phyloP scores from a whole-genome alignment of 2,113 vertebrate species.

The Axis porcinus region DNA sequence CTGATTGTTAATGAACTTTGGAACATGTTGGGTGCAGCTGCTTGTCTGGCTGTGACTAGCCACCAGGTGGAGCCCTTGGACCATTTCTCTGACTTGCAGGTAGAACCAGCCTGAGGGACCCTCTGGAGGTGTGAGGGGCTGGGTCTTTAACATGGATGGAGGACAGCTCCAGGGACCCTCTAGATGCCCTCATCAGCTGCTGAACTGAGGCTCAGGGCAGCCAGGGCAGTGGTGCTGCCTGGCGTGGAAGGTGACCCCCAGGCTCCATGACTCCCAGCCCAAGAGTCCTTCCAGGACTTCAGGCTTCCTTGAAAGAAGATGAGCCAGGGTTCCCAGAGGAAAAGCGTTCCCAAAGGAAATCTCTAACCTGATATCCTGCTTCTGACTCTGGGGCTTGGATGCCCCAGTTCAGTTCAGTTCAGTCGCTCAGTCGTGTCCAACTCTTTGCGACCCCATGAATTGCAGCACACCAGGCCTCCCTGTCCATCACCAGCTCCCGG shows the following conservation, averaged over 20 bases:
- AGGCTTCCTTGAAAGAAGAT: background rate
- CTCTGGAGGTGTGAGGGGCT: background rate
- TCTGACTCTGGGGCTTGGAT: background rate
- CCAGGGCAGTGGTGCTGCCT: background rate
- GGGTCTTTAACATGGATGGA: background rate
- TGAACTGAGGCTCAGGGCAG: background rate
- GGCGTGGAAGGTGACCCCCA: background rate
- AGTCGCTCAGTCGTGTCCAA: too few species aligned
- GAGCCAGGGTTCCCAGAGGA: background rate
- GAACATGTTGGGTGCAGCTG: fast-evolving
- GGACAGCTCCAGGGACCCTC: too few species aligned
- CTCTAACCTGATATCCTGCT: background rate
- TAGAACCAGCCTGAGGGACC: background rate
- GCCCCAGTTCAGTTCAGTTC: too few species aligned
- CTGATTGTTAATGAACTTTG: background rate
- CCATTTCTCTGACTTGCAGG: fast-evolving
- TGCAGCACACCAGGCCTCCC: too few species aligned
- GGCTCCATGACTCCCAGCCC: background rate
- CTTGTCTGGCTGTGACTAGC: background rate
- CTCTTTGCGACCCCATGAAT: too few species aligned
- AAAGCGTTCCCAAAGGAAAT: background rate
- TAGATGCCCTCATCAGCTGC: background rate
- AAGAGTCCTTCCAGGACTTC: background rate
- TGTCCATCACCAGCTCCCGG: too few species aligned
- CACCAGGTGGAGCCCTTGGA: conserved; percentile 28